These are phyloP conservation scores for Carettochelys insculpta DNA, from an alignment of 2,113 vertebrate species.

Conservation along the genomic window DNA sequence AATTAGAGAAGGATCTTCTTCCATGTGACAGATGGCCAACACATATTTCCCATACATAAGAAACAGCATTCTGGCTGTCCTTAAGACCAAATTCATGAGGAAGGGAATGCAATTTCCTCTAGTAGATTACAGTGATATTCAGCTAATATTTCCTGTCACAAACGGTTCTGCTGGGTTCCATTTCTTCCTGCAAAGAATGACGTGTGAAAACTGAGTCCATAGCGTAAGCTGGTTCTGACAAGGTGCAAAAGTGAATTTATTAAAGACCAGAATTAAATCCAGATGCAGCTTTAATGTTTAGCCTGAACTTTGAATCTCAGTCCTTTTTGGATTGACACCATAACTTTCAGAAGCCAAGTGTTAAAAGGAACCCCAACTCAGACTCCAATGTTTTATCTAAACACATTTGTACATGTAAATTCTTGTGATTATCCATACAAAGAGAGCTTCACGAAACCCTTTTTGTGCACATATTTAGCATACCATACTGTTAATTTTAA, in stretches of 20 bases:
- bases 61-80: background rate
- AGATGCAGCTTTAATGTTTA: background rate
- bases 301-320: background rate
- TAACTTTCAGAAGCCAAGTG: background rate
- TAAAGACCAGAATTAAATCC: constrained; percentile 3
- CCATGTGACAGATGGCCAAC: background rate
- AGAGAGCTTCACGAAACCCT: background rate
- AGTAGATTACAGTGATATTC: background rate
- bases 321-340: background rate
- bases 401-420: background rate
- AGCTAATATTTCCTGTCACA: background rate
- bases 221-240: background rate
- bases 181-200: background rate
- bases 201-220: background rate
- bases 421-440: background rate
- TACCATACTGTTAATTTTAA: background rate
- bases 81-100: background rate
- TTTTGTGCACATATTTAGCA: background rate
- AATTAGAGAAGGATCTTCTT: background rate
- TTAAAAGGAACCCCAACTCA: background rate
- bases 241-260: constrained; percentile 15
- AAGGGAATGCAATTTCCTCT: background rate
- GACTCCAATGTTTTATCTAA: background rate
- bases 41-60: background rate
- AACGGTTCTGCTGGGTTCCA: background rate